A percentile compares a stretch with the other conserved stretches of the same genome.
Evolutionary conservation across 2,888 invertebrate genomes (phyloP).

Genomic region (Polydrusus cervinus): DNA sequence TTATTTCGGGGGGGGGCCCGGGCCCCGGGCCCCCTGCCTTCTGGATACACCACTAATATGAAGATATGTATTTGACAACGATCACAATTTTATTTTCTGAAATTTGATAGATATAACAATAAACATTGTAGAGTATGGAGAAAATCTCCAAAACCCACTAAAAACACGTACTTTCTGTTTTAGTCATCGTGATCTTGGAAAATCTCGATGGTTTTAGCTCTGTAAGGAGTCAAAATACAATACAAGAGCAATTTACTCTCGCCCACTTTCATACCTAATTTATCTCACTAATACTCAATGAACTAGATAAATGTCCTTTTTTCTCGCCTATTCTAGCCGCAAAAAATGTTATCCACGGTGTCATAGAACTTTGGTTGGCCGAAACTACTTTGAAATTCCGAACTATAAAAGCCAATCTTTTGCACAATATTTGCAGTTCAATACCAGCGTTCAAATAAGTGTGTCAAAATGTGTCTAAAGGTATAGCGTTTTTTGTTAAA

Average conservation of each 20-base stretch:
- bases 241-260: constrained; percentile 18
- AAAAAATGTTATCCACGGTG: constrained; percentile 60
- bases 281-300: constrained; percentile 41
- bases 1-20: too few relatives aligned
- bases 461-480: constrained; percentile 61
- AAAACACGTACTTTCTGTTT: too few relatives aligned
- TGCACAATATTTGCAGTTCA: constrained; percentile 58
- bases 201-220: too few relatives aligned
- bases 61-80: too few relatives aligned
- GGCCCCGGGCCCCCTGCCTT: too few relatives aligned
- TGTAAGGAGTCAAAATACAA: too few relatives aligned
- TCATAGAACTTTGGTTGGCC: constrained; percentile 57
- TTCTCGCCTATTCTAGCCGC: constrained; percentile 55
- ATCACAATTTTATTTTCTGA: too few relatives aligned
- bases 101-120: too few relatives aligned
- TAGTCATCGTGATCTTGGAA: too few relatives aligned
- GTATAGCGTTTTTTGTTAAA: constrained; percentile 51
- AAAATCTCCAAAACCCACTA: too few relatives aligned
- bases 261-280: constrained; percentile 22
- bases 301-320: constrained; percentile 55
- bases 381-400: constrained; percentile 32
- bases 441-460: constrained; percentile 55
- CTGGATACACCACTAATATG: too few relatives aligned
- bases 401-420: constrained; percentile 61
- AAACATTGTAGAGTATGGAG: too few relatives aligned